Evolutionary conservation across 2,113 vertebrate species (phyloP), one percentile per base, ranked within the genome.

Genomic region (Oryzias javanicus): DNA sequence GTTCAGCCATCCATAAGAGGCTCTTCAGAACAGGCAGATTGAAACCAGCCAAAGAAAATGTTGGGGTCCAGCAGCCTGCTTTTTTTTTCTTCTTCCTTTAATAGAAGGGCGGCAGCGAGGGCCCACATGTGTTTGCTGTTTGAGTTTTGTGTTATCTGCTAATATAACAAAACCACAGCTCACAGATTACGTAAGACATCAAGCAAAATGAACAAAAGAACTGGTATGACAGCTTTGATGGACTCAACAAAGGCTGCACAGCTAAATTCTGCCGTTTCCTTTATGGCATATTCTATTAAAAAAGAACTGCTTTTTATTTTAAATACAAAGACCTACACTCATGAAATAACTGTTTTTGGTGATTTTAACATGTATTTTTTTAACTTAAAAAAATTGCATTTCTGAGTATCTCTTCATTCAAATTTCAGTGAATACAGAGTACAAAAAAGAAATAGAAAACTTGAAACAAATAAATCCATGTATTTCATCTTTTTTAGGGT

Each of bases 91-190:
- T 41, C 67, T 61, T 70, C 18, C 56, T 52, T 49, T 55, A 77
- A 77, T 69, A 65, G 76, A 72, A 79, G 42, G 50, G 72, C 51
- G 60, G 53, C 64, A 70, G 60, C 55, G 20, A 14, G 63, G 72
- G 67, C 58, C 29, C 19, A 67, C 82, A 89, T 86, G 68, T 86
- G 85, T 77, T 86, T 82, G 62, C 59, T 51, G 79, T 86, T 84
- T 75, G 55, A 68, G 27, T 49, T 29, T 58, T 10, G 41, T 42
- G 49, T 70, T 64, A 48, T 70, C 67, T 68, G 66, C 60, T 69
- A 83, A 70, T 52, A 79, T 74, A 62, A 78, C 46, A 46, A 84
- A 79, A 76, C 68, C 83, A 44, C 61, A 22, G 65, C 63, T 42
- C 66, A 62, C 42, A 61, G 50, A 67, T 76, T 59, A 72, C 35